These are phyloP conservation scores for Diabrotica virgifera DNA, from an alignment of 1,140 invertebrate genomes.

Conservation along the genomic window DNA sequence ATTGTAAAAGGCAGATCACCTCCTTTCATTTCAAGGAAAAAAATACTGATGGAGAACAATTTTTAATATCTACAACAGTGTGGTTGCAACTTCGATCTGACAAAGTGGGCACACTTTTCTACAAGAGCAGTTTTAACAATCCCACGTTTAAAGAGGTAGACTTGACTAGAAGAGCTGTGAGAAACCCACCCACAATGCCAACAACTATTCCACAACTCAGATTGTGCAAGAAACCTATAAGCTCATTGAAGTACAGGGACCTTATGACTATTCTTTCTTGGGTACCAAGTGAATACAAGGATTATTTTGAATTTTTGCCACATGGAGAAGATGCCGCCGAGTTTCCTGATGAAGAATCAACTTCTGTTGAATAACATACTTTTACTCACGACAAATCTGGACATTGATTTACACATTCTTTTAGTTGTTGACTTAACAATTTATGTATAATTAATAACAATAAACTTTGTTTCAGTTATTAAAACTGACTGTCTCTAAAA, in stretches of 20 bases:
- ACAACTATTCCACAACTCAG: neutral
- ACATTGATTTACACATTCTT: too few species aligned
- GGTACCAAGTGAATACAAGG: neutral
- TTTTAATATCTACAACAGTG: constrained; percentile 6
- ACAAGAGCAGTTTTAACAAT: constrained; percentile 8
- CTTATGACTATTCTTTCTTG: neutral
- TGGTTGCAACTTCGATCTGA: constrained; percentile 7
- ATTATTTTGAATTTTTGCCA: constrained; percentile 9
- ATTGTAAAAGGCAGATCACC: too few species aligned
- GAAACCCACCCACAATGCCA: neutral
- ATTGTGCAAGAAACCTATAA: neutral
- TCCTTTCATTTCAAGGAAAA: constrained; percentile 2
- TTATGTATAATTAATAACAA: too few species aligned
- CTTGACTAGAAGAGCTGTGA: neutral
- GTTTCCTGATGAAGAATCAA: constrained; percentile 13
- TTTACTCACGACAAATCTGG: too few species aligned
- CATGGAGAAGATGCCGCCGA: constrained; percentile 2
- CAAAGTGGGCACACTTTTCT: neutral
- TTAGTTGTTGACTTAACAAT: too few species aligned
- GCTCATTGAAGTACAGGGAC: neutral
- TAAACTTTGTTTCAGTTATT: too few species aligned
- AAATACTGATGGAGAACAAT: neutral
- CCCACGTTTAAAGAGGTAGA: neutral
- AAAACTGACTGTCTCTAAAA: too few species aligned
- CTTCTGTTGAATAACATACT: neutral